Evolutionary conservation across 2,113 vertebrate species (phyloP), one percentile per base, ranked within the genome.

Genomic region (Zapus hudsonius): DNA sequence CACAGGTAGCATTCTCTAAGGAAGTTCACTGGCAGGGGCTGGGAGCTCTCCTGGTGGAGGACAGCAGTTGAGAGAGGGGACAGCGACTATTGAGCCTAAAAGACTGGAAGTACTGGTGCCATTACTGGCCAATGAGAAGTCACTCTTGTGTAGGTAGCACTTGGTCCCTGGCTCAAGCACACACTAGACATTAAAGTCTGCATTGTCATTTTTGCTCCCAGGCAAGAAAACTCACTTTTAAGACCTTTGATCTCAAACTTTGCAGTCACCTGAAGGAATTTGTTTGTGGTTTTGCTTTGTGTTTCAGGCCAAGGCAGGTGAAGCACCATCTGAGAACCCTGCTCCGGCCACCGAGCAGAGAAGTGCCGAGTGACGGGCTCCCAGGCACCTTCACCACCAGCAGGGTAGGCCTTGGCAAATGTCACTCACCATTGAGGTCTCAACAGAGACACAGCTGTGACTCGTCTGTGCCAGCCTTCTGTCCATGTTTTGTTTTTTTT

Each of bases 321-420:
- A 98, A 95, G 97, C 94, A 87, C 93, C 98, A 92, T 92, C 97
- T 87, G 98, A 98, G 96, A 98, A 97, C 95, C 97, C 97, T 83
- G 96, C 97, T 97, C 97, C 98, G 13, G 97, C 97, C 92, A 94
- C 97, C 0, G 95, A 98, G 97, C 97, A 98, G 95, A 97, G 96
- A 96, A 97, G 97, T 95, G 97, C 98, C 91, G 98, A 98, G 97
- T 98, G 90, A 98, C 57, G 87, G 96, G 97, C 97, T 95, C 96
- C 85, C 72, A 55, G 97, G 96, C 97, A 96, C 97, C 97, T 95
- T 76, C 79, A 94, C 95, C 91, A 97, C 94, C 33, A 40, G 94
- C 96, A 98, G 97, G 98, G 98, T 98, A 93, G 97, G 97, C 91
- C 61, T 3, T 2, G 0, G 69, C 3, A 3, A 52, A 15, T 52